A percentile compares a stretch with the other conserved stretches of the same genome.
Evolutionary conservation across 2,797 vertebrate genomes (phyloP).

Genomic region (Chelidonichthys spinosus): DNA sequence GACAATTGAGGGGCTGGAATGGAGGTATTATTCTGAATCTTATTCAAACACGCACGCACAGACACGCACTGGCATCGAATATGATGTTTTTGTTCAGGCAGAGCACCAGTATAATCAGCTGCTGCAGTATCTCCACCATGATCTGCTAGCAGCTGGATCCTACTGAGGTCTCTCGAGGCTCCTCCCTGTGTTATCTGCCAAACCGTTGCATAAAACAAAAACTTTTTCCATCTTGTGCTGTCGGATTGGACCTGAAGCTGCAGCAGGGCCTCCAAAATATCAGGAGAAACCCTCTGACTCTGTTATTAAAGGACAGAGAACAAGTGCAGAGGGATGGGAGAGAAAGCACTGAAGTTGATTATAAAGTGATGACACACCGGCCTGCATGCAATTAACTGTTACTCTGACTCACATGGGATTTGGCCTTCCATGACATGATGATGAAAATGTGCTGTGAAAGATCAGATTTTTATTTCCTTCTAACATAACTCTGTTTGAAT

Average conservation of each 20-base stretch:
- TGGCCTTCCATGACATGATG: no score
- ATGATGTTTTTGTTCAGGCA: slow-evolving; percentile 19
- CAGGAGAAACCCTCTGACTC: slow-evolving; percentile 37
- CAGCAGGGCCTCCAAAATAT: slow-evolving; percentile 19
- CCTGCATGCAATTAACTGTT: slow-evolving; percentile 27
- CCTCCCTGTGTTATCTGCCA: slow-evolving; percentile 25
- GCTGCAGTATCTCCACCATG: slow-evolving; percentile 24
- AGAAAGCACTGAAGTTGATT: slow-evolving; percentile 50
- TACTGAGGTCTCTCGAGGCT: slow-evolving; percentile 25
- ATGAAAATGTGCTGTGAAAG: no score
- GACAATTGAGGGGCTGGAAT: slow-evolving; percentile 29
- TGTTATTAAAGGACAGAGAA: slow-evolving; percentile 40
- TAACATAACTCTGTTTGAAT: no score
- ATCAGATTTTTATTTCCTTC: no score
- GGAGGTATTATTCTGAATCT: slow-evolving; percentile 14
- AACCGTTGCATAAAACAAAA: slow-evolving; percentile 8
- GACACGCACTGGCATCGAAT: slow-evolving; percentile 11
- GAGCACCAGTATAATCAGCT: slow-evolving; percentile 34
- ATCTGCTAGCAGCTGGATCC: slow-evolving; percentile 36
- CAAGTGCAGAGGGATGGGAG: slow-evolving; percentile 42
- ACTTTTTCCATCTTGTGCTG: not conserved
- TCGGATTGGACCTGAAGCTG: slow-evolving; percentile 10
- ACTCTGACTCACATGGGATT: slow-evolving; percentile 20
- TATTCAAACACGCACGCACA: slow-evolving; percentile 7
- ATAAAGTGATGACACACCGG: slow-evolving; percentile 58